Evolutionary conservation across 2,888 invertebrate species (phyloP).

Genomic region (Blastobasis adustella): DNA sequence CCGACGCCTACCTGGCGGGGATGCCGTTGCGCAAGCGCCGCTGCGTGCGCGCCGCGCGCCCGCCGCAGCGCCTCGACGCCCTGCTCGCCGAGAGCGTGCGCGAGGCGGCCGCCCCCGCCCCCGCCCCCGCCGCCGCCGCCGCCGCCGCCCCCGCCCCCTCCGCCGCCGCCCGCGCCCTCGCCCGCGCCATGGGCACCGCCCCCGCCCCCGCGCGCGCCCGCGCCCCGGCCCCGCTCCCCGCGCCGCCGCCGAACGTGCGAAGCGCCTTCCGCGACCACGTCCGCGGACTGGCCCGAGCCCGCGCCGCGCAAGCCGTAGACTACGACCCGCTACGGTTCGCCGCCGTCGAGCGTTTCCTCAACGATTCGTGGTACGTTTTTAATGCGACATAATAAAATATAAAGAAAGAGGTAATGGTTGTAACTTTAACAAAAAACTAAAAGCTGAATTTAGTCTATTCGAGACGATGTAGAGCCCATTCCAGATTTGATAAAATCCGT

Average conservation of each 20-base stretch:
- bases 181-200: constrained; percentile 44
- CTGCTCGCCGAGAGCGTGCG: constrained; percentile 39
- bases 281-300: constrained; percentile 32
- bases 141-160: constrained; percentile 8
- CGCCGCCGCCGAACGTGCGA: constrained; percentile 25
- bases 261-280: constrained; percentile 44
- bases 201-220: constrained; percentile 35
- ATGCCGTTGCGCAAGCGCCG: constrained; percentile 93
- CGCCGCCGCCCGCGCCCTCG: constrained; percentile 27
- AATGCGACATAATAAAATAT: no score
- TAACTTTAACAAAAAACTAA: no score
- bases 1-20: constrained; percentile 92
- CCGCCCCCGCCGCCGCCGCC: constrained; percentile 12
- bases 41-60: constrained; percentile 67
- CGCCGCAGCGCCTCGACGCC: constrained; percentile 38
- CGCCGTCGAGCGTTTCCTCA: constrained; percentile 39
- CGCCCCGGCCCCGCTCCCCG: constrained; percentile 26
- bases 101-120: constrained; percentile 18
- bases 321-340: constrained; percentile 35
- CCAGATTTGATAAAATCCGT: no score
- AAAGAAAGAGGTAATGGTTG: no score
- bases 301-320: constrained; percentile 36
- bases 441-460: no score
- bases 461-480: no score
- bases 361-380: constrained; percentile 3